phyloP scores from a whole-genome alignment of 1,140 invertebrate genomes.

The Piezodorus guildinii region DNA sequence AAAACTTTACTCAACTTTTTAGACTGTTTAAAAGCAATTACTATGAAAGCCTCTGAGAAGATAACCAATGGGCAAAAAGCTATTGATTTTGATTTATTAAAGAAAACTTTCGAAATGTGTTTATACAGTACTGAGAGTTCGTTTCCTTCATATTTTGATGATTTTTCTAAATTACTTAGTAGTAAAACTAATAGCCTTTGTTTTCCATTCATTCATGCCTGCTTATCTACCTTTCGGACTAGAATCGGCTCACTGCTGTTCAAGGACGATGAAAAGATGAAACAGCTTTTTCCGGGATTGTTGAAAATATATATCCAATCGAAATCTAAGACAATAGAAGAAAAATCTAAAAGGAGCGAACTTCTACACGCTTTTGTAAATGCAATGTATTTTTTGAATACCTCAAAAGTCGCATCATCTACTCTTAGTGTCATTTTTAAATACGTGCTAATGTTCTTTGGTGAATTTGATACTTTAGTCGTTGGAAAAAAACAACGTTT shows the following conservation, averaged over 20 bases:
- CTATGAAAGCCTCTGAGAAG: neutral
- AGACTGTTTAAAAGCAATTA: too few relatives aligned
- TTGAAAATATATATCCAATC: neutral
- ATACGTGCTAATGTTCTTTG: neutral
- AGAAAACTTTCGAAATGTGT: neutral
- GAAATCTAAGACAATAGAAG: neutral
- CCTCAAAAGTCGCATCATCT: neutral
- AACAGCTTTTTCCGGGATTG: neutral
- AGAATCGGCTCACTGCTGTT: neutral
- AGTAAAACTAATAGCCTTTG: neutral
- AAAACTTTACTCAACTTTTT: too few relatives aligned
- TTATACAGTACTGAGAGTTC: neutral
- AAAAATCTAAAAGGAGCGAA: neutral
- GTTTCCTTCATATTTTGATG: neutral
- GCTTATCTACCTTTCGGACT: neutral
- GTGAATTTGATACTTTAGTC: neutral
- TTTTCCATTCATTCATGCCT: neutral
- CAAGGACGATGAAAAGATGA: neutral
- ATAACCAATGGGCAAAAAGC: neutral
- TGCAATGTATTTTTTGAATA: neutral
- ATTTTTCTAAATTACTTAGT: neutral
- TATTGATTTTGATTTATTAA: neutral
- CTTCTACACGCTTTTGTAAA: neutral
- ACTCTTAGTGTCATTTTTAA: neutral
- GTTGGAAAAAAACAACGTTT: neutral